Evolutionary conservation across 2,113 vertebrate genomes (phyloP).

Genomic region (Melanerpes aurifrons): DNA sequence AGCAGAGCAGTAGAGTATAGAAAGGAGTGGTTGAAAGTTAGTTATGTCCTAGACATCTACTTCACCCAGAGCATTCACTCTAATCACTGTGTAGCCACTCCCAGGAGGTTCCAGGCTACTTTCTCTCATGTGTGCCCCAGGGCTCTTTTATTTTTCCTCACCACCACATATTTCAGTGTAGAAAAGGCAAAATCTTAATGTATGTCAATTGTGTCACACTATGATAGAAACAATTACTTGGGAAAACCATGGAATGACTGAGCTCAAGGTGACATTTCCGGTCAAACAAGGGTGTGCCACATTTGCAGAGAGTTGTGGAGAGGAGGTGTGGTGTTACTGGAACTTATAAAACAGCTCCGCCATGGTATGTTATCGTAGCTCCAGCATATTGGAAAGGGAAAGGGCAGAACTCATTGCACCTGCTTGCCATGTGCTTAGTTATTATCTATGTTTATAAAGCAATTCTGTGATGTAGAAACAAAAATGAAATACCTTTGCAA

Average conservation of each 20-base stretch:
- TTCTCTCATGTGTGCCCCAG: background rate
- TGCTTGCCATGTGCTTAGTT: background rate
- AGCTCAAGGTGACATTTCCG: background rate
- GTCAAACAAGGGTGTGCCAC: constrained; percentile 46
- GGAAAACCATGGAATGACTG: background rate
- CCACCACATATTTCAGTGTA: background rate
- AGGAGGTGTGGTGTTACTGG: background rate
- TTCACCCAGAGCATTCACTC: fast-evolving
- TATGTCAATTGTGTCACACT: background rate
- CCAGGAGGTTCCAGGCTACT: background rate
- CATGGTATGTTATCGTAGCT: constrained; percentile 4
- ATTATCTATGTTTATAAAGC: constrained; percentile 52
- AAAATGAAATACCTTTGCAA: background rate
- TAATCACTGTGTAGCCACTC: background rate
- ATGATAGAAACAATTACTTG: background rate
- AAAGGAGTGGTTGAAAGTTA: background rate
- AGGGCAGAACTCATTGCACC: background rate
- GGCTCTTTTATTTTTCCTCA: background rate
- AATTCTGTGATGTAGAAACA: background rate
- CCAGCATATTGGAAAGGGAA: background rate
- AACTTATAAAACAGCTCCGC: constrained; percentile 17
- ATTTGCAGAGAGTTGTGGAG: background rate
- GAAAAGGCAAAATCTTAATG: background rate
- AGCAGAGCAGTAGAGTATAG: background rate
- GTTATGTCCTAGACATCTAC: background rate